A percentile compares a stretch with the other conserved stretches of the same genome.
These are phyloP conservation scores for Cuniculus paca DNA, from an alignment of 2,797 vertebrate genomes.

Conservation along the genomic window DNA sequence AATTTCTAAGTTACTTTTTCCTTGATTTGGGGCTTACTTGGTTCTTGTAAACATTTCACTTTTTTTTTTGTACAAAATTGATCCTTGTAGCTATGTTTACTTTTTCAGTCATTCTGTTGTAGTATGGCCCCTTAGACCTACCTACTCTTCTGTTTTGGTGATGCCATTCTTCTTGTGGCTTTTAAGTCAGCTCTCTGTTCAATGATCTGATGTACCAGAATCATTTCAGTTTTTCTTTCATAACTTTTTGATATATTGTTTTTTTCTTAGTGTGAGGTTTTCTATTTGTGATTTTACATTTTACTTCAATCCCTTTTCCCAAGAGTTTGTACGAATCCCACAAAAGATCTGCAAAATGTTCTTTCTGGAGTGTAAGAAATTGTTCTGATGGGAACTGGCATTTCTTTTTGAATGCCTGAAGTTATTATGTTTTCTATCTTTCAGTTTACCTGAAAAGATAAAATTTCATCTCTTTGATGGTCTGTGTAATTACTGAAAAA, in stretches of 20 bases:
- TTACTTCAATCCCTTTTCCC: neutral
- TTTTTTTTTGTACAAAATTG: neutral
- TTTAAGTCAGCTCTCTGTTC: neutral
- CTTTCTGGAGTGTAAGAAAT: neutral
- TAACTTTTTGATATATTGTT: neutral
- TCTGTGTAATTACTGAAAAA: neutral
- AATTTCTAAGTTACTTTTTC: neutral
- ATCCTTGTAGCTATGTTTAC: neutral
- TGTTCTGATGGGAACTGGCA: neutral
- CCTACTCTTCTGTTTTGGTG: neutral
- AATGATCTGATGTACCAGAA: neutral
- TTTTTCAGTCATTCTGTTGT: neutral
- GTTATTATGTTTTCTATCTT: neutral
- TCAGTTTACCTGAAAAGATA: conserved; percentile 6
- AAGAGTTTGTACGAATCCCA: neutral
- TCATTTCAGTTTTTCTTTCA: neutral
- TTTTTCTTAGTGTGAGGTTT: neutral
- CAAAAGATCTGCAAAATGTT: neutral
- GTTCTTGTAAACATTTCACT: neutral
- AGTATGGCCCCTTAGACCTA: neutral
- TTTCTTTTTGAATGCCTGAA: conserved; percentile 17
- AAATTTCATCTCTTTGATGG: neutral
- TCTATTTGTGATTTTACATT: neutral
- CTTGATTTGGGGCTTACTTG: neutral
- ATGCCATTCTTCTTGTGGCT: neutral